Base-by-base conservation (phyloP, 2,113 vertebrate genomes). In the Gorsachius goisagi region DNA sequence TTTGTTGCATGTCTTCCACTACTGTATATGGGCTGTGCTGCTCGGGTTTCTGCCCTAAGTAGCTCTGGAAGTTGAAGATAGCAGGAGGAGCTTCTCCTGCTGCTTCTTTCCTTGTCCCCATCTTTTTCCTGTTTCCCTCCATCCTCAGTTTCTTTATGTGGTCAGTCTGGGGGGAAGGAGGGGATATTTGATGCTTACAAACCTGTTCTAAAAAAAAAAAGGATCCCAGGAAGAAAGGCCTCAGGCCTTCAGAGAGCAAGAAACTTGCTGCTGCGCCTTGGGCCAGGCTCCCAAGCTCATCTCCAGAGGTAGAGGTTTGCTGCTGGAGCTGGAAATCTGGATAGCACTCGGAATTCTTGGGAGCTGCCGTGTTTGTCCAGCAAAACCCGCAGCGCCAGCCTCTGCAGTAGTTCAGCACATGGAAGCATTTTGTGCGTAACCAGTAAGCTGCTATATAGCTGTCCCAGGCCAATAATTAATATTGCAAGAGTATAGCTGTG, bases 351-450 rank as follows among this genome's bases (percentile, higher is more conserved):
- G 71, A 17, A 33, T 79, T 44, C 21, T 44, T 75, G 33, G 37
- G 71, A 91, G 55, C 74, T 73, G 72, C 32, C 21, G 0, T 63
- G 26, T 88, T 91, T 85, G 33, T 83, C 68, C 67, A 73, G 35
- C 41, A 78, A 59, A 89, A 78, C 56, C 64, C 64, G 3, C 28
- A 52, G 90, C 5, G 0, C 39, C 87, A 71, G 73, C 52, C 56
- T 27, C 81, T 91, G 77, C 91, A 89, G 90, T 75, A 95, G 90
- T 74, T 78, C 66, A 71, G 84, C 91, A 93, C 68, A n/a, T 84
- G 81, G 81, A 93, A 93, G 28, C 26, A 6, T 85, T 96, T 93
- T 94, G 90, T 62, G 27, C 1, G 0, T 5, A 52, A 64, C 69
- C 49, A 78, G 11, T 71, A 44, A 76, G 71, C 78, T 93, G 75